phyloP scores from a whole-genome alignment of 2,888 invertebrate species.

The Pammene aurita region DNA sequence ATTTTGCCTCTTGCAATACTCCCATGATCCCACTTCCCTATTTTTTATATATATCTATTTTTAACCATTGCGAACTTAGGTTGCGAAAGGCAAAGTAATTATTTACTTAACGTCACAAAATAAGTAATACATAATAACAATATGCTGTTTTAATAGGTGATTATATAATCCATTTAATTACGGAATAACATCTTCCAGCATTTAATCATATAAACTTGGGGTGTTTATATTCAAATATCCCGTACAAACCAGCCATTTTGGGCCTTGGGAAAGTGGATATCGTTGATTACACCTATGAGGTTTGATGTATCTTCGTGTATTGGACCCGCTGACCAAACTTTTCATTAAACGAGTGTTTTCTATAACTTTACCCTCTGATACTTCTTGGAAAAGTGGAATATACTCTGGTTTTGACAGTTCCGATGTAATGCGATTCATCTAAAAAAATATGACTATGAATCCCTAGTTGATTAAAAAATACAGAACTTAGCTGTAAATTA shows the following conservation, averaged over 20 bases:
- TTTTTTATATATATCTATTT: too few relatives aligned
- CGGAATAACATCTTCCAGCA: constrained; percentile 7
- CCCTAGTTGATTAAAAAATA: too few relatives aligned
- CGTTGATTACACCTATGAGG: constrained; percentile 77
- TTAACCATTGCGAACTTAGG: too few relatives aligned
- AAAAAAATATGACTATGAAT: constrained; percentile 48
- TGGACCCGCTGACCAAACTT: constrained; percentile 65
- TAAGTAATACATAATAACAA: too few relatives aligned
- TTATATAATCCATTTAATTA: neutral
- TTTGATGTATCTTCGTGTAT: constrained; percentile 75
- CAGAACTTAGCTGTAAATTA: too few relatives aligned
- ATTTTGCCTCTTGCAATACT: too few relatives aligned
- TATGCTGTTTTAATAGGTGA: neutral
- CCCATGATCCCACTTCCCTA: too few relatives aligned
- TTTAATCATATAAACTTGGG: constrained; percentile 73
- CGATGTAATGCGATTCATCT: constrained; percentile 71
- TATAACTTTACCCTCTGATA: constrained; percentile 64
- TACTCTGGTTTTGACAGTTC: constrained; percentile 74
- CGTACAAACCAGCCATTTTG: constrained; percentile 76
- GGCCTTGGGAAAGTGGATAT: constrained; percentile 68
- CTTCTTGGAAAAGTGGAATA: constrained; percentile 65
- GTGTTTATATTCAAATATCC: constrained; percentile 75
- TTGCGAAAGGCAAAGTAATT: too few relatives aligned
- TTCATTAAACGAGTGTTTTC: constrained; percentile 61
- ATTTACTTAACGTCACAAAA: too few relatives aligned